Percentiles rank a stretch among this genome's conserved stretches.
phyloP scores from a whole-genome alignment of 2,113 vertebrate species.

The Hepsetus odoe region DNA sequence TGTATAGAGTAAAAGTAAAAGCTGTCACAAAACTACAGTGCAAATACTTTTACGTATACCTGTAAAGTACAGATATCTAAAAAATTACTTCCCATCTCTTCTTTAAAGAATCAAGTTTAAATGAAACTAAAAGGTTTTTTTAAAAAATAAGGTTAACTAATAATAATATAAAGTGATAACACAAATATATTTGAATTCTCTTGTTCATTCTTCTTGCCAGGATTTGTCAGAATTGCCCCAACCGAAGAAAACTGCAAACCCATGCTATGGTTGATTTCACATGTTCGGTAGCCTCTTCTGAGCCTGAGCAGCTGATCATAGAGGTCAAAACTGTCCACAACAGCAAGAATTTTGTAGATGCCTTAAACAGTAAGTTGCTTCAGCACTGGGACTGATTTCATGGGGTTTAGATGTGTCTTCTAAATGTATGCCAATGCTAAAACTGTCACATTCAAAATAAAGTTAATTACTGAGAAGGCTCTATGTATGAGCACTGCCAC shows the following conservation, averaged over 20 bases:
- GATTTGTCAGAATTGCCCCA: conserved; percentile 4
- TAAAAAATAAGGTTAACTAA: no score
- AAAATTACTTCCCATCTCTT: no score
- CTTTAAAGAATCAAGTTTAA: no score
- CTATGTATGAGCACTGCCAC: conserved; percentile 45
- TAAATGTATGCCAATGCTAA: no score
- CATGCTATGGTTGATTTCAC: conserved; percentile 7
- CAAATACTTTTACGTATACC: no score
- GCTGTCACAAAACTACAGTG: no score
- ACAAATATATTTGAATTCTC: neutral
- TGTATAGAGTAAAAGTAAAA: no score
- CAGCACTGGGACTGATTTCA: neutral
- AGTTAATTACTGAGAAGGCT: neutral
- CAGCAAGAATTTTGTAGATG: accelerated
- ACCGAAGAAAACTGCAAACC: neutral
- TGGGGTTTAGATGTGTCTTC: neutral
- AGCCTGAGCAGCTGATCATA: conserved; percentile 40
- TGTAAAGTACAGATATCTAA: no score
- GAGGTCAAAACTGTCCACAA: conserved; percentile 15
- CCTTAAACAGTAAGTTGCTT: conserved; percentile 25
- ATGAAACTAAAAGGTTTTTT: no score
- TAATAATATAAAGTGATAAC: neutral
- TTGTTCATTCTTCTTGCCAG: conserved; percentile 8
- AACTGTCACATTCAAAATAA: no score
- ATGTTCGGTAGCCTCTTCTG: conserved; percentile 14